Conservation (phyloP, 2,797 vertebrate species). For the Enteromius trimaculatus region DNA sequence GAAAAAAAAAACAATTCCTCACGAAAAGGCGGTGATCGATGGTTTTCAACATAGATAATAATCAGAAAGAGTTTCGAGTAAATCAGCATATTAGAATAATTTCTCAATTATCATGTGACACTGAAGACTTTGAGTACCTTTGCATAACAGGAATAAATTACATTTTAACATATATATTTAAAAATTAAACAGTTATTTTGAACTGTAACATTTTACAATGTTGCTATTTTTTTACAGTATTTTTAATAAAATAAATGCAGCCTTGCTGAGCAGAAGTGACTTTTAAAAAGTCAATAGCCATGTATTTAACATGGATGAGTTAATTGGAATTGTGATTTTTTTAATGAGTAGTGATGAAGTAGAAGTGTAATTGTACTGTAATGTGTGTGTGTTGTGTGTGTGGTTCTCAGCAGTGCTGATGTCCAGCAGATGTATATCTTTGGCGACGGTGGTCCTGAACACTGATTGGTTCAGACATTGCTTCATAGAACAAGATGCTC, state of each 20-base stretch:
- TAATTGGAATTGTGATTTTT: background rate
- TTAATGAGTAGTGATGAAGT: background rate
- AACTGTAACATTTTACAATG: background rate
- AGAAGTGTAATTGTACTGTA: conserved; percentile 10
- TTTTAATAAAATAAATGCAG: background rate
- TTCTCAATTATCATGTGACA: background rate
- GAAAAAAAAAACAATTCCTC: background rate
- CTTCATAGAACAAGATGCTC: conserved; percentile 45
- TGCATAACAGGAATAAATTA: background rate
- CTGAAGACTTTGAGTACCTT: background rate
- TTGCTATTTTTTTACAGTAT: background rate
- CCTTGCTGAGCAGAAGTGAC: background rate
- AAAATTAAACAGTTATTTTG: background rate
- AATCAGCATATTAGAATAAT: background rate
- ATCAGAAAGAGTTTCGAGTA: background rate
- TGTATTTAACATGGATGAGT: background rate
- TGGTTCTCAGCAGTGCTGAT: conserved; percentile 55
- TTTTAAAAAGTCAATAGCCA: background rate
- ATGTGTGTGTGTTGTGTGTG: conserved; percentile 24
- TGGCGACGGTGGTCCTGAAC: conserved; percentile 48
- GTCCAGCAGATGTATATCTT: conserved; percentile 63
- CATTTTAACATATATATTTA: background rate
- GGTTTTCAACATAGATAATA: background rate
- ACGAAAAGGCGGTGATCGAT: no score
- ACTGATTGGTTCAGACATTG: conserved; percentile 56